Conservation (phyloP, 2,113 vertebrate species). For the Petrocephalus microphthalmus region DNA sequence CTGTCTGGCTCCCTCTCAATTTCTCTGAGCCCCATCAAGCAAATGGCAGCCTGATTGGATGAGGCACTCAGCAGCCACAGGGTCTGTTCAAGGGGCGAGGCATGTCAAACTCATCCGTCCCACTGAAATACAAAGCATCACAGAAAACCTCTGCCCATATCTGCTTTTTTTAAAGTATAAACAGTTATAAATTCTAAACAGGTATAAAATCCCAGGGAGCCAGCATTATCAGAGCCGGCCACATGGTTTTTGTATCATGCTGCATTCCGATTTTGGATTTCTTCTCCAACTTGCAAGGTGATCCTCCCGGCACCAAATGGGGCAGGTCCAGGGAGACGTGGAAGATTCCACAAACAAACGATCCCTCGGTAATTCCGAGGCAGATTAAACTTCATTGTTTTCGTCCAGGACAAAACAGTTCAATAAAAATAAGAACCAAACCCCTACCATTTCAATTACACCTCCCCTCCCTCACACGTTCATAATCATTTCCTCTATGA, state of each 20-base stretch:
- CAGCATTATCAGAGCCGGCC: not conserved
- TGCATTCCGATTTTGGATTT: not conserved
- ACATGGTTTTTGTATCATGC: not conserved
- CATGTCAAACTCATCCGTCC: not conserved
- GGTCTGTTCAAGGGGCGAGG: not conserved
- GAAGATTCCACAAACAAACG: slow-evolving; percentile 6
- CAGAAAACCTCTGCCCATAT: not conserved
- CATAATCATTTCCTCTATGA: slow-evolving; percentile 25
- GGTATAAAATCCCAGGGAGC: not conserved
- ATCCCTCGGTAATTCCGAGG: slow-evolving; percentile 3
- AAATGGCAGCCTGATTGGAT: not conserved
- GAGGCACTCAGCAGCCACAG: not conserved
- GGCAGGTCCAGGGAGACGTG: not conserved
- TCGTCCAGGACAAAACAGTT: slow-evolving; percentile 16
- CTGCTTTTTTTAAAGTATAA: not conserved
- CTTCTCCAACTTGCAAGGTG: not conserved
- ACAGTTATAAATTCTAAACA: not conserved
- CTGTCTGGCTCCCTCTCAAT: not conserved
- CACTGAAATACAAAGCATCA: not conserved
- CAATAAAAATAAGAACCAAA: slow-evolving; percentile 8
- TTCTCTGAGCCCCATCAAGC: not conserved
- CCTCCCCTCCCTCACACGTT: not conserved
- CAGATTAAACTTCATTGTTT: slow-evolving; percentile 16
- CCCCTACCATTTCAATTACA: slow-evolving; percentile 8
- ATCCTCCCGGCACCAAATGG: not conserved